Evolutionary conservation across 2,113 vertebrate species (phyloP).

Genomic region (Acanthochromis polyacanthus): DNA sequence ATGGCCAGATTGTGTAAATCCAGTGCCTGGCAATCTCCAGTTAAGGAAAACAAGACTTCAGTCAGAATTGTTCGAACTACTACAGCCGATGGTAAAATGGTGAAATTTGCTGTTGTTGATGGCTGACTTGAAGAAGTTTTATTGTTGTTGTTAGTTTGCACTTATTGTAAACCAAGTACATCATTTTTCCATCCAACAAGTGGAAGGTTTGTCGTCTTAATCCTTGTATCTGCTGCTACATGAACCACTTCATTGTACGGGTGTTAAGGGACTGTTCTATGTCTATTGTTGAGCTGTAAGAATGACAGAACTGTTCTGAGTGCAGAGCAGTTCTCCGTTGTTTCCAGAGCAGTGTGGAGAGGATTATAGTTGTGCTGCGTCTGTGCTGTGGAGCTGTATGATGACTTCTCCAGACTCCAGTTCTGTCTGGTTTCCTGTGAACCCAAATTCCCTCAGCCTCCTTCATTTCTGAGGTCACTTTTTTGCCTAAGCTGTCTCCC

Average conservation of each 20-base stretch:
- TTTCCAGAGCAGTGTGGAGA: conserved; percentile 1
- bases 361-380: not conserved
- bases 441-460: conserved; percentile 40
- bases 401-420: conserved; percentile 79
- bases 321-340: not conserved
- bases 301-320: not conserved
- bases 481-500: not conserved
- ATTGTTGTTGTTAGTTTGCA: too few relatives aligned
- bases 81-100: too few relatives aligned
- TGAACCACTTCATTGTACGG: not conserved
- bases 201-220: too few relatives aligned
- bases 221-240: not conserved
- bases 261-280: not conserved
- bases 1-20: not conserved
- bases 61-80: not conserved
- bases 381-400: conserved; percentile 21
- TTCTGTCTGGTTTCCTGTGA: conserved; percentile 72
- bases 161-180: too few relatives aligned
- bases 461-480: conserved; percentile 8
- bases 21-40: not conserved
- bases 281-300: not conserved
- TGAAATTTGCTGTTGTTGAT: too few relatives aligned
- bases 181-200: too few relatives aligned
- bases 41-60: not conserved
- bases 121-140: too few relatives aligned